Base-by-base conservation (phyloP, 2,797 vertebrate species). In the Semotilus atromaculatus region DNA sequence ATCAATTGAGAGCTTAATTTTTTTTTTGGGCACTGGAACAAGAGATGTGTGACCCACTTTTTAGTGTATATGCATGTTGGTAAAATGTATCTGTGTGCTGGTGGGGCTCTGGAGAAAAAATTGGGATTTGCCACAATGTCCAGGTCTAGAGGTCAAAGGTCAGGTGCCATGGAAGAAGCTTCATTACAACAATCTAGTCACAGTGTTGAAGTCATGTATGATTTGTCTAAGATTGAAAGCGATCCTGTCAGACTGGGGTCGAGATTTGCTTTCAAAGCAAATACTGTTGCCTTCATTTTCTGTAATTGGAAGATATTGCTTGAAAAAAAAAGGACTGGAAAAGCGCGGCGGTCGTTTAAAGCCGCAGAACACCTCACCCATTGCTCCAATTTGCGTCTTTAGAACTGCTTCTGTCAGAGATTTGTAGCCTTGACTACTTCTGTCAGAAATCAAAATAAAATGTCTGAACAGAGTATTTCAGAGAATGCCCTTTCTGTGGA, bases 201-300 rank as follows among this genome's bases (percentile, higher is more conserved):
- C 89, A 31, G 23, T 72, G 88, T 87, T 92, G 82, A 90, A 93
- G 90, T 93, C 90, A 93, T 89, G 83, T 93, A 91, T 90, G 90
- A 91, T 93, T 93, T 81, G 85, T 34, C 85, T 90, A 88, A 89
- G 90, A 87, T 82, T 90, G 91, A 94, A 93, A 91, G 90, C 88
- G 93, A 92, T 92, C 91, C 92, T 87, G 87, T 89, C 88, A 88
- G 92, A 93, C 92, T 90, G 86, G 90, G 90, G 85, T 90, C 91
- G 85, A 93, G 92, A 93, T 95, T 93, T 92, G 73, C 85, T 90
- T 94, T 94, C 91, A 94, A 94, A 93, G 92, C 91, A 94, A 95
- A 93, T 88, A 88, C 91, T 89, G 45, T 48, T 48, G 91, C 92
- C 93, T 92, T 94, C 89, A 91, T 95, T 95, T 94, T 95, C 91